These are phyloP conservation scores for Acropora tenuis DNA, from an alignment of 64 coral and sea anemone species.

Conservation along the genomic window DNA sequence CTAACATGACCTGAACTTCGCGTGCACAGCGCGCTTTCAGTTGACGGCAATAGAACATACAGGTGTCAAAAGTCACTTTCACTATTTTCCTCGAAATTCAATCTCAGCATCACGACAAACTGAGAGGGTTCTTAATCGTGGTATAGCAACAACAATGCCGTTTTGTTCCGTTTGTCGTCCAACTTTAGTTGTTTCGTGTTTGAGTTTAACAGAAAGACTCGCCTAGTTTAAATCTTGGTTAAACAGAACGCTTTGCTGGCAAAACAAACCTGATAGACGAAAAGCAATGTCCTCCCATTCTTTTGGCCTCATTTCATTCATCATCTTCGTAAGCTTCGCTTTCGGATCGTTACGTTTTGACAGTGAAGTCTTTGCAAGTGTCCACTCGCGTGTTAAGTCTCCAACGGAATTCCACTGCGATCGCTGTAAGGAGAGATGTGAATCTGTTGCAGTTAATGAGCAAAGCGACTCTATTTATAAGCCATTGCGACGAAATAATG, in stretches of 20 bases:
- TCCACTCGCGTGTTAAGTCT: background rate
- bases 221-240: background rate
- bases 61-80: too few relatives aligned
- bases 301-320: slow-evolving; percentile 8
- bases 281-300: slow-evolving; percentile 45
- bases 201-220: background rate
- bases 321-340: background rate
- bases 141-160: too few relatives aligned
- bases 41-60: too few relatives aligned
- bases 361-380: background rate
- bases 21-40: background rate
- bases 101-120: too few relatives aligned
- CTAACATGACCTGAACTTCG: background rate
- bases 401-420: background rate
- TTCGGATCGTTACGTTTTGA: background rate
- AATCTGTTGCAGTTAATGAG: background rate
- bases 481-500: slow-evolving; percentile 21
- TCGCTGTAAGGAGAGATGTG: background rate
- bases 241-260: background rate
- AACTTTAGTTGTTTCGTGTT: too few relatives aligned
- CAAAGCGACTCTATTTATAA: slow-evolving; percentile 15
- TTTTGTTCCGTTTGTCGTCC: too few relatives aligned
- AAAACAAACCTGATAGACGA: slow-evolving; percentile 38
- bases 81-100: too few relatives aligned
- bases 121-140: too few relatives aligned